Base-by-base conservation (phyloP, 2,888 invertebrate genomes). In the Anorthoa munda region DNA sequence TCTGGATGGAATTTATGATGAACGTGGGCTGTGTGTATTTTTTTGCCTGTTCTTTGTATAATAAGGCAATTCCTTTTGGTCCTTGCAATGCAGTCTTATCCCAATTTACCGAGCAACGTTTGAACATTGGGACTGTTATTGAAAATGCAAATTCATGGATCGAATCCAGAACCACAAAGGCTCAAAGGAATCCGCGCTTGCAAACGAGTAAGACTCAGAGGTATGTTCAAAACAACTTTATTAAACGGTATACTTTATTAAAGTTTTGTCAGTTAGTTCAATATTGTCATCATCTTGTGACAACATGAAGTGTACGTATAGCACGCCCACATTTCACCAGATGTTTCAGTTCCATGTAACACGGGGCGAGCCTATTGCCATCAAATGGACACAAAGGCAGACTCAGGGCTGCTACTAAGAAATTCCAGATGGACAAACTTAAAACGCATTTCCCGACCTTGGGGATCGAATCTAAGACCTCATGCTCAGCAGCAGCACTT, bases 211-310 rank as follows among this genome's bases (percentile, higher is more conserved):
- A 71, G 39, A 11, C 31, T 9, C 39, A 39, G 39, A 5, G 4
- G 12, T 23, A 18, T 21, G 18, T 11, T 55, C 21, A 17, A 53
- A 23, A 26, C n/a, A 56, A 21, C 70, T n/a, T 13, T 21, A 39
- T 17, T 12, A 12, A 59, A 66, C 31, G 4, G 12, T 26, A 2
- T 46, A 31, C 15, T 7, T 64, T 64, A n/a, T 46, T 13, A n/a
- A 59, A 15, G 17, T 66, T 59, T 48, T n/a, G 4, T 39, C 23
- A n/a, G 17, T 31, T 31, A 51, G 17, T 18, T 48, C 23, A 74
- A 74, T 74, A 23, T 66, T 75, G 31, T 59, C 53, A 39, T 75
- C 75, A 59, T 31, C 31, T 26, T 26, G n/a, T n/a, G n/a, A n/a
- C n/a, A n/a, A n/a, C n/a, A n/a, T n/a, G 26, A 26, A 26, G 26